These are phyloP conservation scores for Naja naja DNA, from an alignment of 2,113 vertebrate species.

Conservation along the genomic window DNA sequence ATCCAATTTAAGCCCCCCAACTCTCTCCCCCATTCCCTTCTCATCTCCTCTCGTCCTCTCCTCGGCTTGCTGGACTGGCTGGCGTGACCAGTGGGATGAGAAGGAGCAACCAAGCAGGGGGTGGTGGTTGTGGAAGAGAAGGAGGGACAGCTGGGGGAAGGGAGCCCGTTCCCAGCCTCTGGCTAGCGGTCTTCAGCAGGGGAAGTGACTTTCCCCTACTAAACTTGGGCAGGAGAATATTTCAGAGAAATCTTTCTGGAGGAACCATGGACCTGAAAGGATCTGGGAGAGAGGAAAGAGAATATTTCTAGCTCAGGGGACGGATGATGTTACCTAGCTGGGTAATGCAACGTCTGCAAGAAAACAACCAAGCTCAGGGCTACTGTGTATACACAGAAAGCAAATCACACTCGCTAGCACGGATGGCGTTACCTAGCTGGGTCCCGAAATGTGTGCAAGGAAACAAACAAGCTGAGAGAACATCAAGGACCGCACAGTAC, in stretches of 20 bases:
- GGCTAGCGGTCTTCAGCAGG: slow-evolving; percentile 15
- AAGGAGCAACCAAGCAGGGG: not conserved
- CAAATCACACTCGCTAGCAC: too few species aligned
- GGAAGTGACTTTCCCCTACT: not conserved
- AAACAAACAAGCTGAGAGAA: too few species aligned
- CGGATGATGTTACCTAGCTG: too few species aligned
- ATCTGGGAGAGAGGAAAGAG: not conserved
- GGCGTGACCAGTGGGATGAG: not conserved
- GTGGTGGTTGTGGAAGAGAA: fast-evolving
- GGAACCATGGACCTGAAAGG: not conserved
- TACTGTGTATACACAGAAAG: too few species aligned
- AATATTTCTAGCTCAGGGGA: too few species aligned
- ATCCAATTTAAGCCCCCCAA: slow-evolving; percentile 61
- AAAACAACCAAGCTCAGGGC: too few species aligned
- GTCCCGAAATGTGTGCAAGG: too few species aligned
- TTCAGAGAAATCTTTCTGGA: not conserved
- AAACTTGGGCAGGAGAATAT: not conserved
- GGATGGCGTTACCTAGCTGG: too few species aligned
- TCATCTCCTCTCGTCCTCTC: not conserved
- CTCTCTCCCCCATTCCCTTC: not conserved
- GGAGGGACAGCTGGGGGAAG: not conserved
- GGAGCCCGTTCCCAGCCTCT: slow-evolving; percentile 27
- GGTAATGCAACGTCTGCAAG: too few species aligned
- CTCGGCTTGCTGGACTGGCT: not conserved
- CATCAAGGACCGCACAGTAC: too few species aligned